Evolutionary conservation across 35 echinoderm and acorn worm genomes (phyloP).

Genomic region (Hemicentrotus pulcherrimus): DNA sequence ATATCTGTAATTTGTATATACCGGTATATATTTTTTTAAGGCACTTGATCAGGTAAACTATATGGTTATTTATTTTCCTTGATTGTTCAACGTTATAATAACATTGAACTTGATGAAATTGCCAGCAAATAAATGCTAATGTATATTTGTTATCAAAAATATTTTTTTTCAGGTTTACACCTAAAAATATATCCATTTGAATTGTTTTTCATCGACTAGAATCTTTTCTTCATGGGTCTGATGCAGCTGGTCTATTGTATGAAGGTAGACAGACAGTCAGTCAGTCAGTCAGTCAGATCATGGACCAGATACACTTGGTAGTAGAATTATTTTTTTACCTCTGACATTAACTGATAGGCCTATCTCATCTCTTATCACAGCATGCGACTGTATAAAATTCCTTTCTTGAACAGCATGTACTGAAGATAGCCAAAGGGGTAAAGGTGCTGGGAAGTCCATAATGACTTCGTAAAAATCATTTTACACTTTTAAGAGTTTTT

Average conservation of each 20-base stretch:
- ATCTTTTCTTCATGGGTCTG: neutral
- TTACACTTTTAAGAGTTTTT: neutral
- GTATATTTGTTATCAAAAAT: neutral
- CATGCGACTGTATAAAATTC: neutral
- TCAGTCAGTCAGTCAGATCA: neutral
- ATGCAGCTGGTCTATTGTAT: neutral
- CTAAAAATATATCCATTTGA: too few relatives aligned
- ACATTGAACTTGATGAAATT: neutral
- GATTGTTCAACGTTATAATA: neutral
- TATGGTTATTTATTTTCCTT: neutral
- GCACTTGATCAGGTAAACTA: neutral
- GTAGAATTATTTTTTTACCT: neutral
- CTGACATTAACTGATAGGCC: conserved; percentile 1
- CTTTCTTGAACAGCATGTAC: conserved; percentile 10
- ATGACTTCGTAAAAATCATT: neutral
- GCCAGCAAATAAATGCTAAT: neutral
- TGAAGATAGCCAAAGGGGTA: neutral
- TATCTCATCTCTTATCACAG: neutral
- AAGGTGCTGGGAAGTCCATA: neutral
- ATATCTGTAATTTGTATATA: too few relatives aligned
- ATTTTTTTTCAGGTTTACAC: neutral
- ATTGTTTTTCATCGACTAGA: neutral
- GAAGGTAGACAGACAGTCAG: neutral
- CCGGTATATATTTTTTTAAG: too few relatives aligned
- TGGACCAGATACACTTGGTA: neutral